phyloP scores from a whole-genome alignment of 1,140 invertebrate genomes.

The Camponotus floridanus region DNA sequence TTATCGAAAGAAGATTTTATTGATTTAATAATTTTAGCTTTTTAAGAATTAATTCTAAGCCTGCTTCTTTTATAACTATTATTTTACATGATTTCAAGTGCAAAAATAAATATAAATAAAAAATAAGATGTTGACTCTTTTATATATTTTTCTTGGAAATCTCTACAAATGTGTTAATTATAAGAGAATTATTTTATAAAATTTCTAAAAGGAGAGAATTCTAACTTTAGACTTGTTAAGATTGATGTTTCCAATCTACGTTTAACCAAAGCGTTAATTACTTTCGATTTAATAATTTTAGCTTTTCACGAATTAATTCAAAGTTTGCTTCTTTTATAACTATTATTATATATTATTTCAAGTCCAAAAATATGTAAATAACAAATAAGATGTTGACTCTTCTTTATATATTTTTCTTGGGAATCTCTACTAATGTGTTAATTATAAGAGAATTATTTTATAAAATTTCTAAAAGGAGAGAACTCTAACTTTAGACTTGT shows the following conservation, averaged over 20 bases:
- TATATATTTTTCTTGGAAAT: neutral
- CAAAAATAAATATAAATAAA: neutral
- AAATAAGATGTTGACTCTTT: neutral
- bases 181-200: constrained; percentile 3
- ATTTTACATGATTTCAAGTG: neutral
- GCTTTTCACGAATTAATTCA: constrained; percentile 1
- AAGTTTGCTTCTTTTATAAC: neutral
- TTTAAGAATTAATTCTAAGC: neutral
- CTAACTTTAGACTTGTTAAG: neutral
- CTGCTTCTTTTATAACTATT: neutral
- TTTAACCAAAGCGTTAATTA: neutral
- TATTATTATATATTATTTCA: neutral
- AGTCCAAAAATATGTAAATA: neutral
- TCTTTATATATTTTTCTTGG: neutral
- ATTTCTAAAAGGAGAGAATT: neutral
- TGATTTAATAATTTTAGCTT: neutral
- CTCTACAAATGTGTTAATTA: neutral
- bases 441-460: neutral
- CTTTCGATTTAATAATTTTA: neutral
- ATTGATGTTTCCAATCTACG: neutral
- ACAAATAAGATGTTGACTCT: neutral
- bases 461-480: neutral
- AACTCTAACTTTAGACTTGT: neutral
- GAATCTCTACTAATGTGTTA: neutral
- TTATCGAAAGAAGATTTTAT: neutral